These are phyloP conservation scores for Trachymyrmex cornetzi DNA, from an alignment of 1,140 invertebrate genomes.

Conservation along the genomic window DNA sequence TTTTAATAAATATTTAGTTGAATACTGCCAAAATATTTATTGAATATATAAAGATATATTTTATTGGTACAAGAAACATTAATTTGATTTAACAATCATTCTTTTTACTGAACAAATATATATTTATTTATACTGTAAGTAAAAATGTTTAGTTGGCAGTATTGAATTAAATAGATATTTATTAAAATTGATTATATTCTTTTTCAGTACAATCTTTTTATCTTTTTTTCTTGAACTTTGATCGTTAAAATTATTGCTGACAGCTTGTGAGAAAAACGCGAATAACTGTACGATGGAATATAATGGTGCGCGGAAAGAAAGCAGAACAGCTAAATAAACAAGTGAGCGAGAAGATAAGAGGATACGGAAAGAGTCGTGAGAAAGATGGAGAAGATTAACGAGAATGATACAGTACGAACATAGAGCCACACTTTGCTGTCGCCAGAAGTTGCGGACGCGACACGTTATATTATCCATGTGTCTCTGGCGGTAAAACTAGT, in stretches of 20 bases:
- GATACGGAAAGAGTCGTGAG: conserved; percentile 29
- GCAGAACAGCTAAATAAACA: conserved; percentile 46
- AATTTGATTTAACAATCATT: too few relatives aligned
- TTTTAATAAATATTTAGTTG: too few relatives aligned
- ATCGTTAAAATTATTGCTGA: conserved; percentile 44
- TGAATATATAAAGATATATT: too few relatives aligned
- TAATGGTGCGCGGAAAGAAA: conserved; percentile 47
- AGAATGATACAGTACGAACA: conserved; percentile 30
- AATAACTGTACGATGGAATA: conserved; percentile 30
- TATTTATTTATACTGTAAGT: too few relatives aligned
- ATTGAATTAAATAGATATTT: too few relatives aligned
- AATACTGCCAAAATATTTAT: too few relatives aligned
- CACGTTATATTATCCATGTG: conserved; percentile 77
- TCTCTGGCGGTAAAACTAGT: conserved; percentile 46
- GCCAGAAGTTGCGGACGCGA: conserved; percentile 58
- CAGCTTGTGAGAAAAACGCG: conserved; percentile 34
- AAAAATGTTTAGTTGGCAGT: too few relatives aligned
- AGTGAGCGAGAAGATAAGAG: conserved; percentile 34
- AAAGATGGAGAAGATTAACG: conserved; percentile 32
- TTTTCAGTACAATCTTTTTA: neutral
- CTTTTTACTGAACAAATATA: too few relatives aligned
- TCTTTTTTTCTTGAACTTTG: conserved; percentile 8
- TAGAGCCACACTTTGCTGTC: conserved; percentile 44
- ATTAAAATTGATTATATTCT: too few relatives aligned
- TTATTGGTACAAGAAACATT: too few relatives aligned